Conservation (phyloP, 2,797 vertebrate species). For the Sebastes melanostomus region DNA sequence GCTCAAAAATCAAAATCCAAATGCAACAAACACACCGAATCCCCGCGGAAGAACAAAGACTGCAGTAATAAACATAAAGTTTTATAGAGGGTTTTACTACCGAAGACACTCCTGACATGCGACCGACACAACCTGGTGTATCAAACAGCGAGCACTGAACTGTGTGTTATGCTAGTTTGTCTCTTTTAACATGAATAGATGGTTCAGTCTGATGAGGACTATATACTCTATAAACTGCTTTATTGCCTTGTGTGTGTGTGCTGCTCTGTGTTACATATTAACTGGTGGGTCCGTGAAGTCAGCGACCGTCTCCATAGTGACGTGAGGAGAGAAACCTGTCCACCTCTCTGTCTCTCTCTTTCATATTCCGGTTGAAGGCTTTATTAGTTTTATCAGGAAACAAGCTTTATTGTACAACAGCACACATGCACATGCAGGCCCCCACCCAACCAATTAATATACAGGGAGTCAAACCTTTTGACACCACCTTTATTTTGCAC, state of each 20-base stretch:
- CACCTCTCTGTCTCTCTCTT: neutral
- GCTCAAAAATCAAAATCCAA: neutral
- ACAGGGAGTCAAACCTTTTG: neutral
- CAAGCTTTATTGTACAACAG: constrained; percentile 19
- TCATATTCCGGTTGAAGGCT: constrained; percentile 20
- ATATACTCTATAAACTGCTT: constrained; percentile 7
- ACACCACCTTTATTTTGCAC: neutral
- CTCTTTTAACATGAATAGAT: neutral
- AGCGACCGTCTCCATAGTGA: constrained; percentile 49
- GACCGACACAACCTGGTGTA: neutral
- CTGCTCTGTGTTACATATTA: constrained; percentile 52
- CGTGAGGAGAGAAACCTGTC: neutral
- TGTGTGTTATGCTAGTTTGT: neutral
- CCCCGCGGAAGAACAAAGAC: neutral
- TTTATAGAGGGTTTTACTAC: neutral
- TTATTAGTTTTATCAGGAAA: constrained; percentile 49
- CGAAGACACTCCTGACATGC: neutral
- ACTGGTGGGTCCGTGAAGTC: constrained; percentile 11
- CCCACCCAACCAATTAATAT: neutral
- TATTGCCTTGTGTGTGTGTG: constrained; percentile 1
- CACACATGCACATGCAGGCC: neutral
- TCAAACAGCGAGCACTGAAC: neutral
- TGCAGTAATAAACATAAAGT: neutral
- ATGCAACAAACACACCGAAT: neutral
- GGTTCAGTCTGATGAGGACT: neutral